Conservation (phyloP, 2,113 vertebrate species). For the Hippocampus zosterae region DNA sequence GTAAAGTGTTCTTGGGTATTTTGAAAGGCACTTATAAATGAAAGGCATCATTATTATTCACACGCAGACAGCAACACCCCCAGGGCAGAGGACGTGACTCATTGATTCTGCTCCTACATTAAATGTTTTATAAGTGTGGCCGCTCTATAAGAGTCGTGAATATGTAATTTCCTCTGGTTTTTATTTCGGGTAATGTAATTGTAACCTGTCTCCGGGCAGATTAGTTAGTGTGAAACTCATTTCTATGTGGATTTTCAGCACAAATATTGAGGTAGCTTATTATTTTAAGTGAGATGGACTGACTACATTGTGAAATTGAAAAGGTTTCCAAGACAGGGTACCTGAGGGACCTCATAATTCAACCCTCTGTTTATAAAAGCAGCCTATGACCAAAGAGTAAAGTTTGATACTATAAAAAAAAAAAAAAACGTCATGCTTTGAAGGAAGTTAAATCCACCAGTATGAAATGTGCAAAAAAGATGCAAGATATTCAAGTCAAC, state of each 20-base stretch:
- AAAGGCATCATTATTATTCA: too few relatives aligned
- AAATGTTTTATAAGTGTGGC: conserved; percentile 18
- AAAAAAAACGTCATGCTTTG: neutral
- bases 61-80: neutral
- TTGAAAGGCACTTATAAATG: too few relatives aligned
- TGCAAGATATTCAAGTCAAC: neutral
- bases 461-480: neutral
- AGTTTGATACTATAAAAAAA: neutral
- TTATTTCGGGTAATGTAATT: neutral
- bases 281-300: neutral
- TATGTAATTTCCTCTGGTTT: neutral
- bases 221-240: neutral
- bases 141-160: conserved; percentile 2
- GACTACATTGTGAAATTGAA: neutral
- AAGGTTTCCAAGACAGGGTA: neutral
- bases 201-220: neutral
- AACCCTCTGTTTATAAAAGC: neutral
- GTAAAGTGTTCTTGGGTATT: too few relatives aligned
- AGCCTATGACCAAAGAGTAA: neutral
- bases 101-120: conserved; percentile 33
- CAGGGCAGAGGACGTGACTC: conserved; percentile 1
- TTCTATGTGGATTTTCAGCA: neutral
- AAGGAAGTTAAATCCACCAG: neutral
- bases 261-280: neutral
- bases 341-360: neutral